Evolutionary conservation across 2,113 vertebrate species (phyloP), one percentile per base, ranked within the genome.

Genomic region (Pollachius pollachius): DNA sequence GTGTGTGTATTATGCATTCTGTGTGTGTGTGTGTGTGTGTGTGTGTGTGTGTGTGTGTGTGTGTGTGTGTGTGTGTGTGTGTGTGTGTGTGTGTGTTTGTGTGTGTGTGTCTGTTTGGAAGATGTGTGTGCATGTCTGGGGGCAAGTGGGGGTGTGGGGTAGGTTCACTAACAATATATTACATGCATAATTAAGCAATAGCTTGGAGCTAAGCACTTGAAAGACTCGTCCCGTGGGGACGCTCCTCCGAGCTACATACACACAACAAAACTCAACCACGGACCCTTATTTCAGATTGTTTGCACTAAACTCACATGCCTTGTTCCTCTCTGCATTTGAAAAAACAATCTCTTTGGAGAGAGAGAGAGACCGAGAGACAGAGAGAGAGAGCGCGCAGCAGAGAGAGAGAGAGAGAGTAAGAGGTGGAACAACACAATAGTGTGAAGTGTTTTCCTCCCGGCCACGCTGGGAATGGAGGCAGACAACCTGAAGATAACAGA

Each of bases 121-220:
- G 30, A 30, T 30, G 30, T 30, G 30, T 34, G 6, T 34, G 30
- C 6, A 7, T 34, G 30, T 34, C 30, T 34, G 30, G 30, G 30
- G 30, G 30, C 30, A 34, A 34, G 30, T 4, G 30, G 30, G 30
- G 30, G 30, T 4, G 30, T 4, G 30, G 30, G 30, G 30, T 4
- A 7, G 30, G 75, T 79, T 70, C 71, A 74, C 62, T 74, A 73
- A 86, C 81, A 77, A 79, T 71, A 81, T 73, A 83, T 85, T 75
- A 79, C 61, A 85, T 76, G 77, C 76, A 85, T 87, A 87, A 86
- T 89, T 89, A 87, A 82, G 75, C 77, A 58, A 62, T 66, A 75
- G 69, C 76, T 75, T 65, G 73, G 59, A 69, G 52, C 75, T 76
- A 59, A 83, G 54, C 34, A 16, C 11, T 63, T 58, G 65, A 62